Conservation (phyloP, 1,140 invertebrate genomes). For the Stratiolaelaps scimitus region DNA sequence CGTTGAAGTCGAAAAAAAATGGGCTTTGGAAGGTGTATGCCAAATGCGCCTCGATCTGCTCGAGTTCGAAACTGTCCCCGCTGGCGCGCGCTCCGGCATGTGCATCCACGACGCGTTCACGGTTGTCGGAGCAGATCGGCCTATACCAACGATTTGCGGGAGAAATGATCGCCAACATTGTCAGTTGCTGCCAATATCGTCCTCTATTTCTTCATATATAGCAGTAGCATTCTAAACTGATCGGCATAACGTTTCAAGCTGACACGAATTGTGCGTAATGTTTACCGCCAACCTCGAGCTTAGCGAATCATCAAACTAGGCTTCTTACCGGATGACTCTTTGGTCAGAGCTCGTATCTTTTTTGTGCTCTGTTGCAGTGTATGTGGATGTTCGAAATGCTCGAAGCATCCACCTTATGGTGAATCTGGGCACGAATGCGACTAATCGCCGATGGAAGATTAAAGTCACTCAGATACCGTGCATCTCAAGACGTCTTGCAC, state of each 20-base stretch:
- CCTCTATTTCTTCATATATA: no score
- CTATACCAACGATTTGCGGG: conserved; percentile 4
- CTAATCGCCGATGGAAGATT: conserved; percentile 10
- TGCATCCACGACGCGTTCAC: conserved; percentile 9
- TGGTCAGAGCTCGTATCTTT: background rate
- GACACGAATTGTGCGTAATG: no score
- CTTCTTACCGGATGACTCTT: conserved; percentile 2
- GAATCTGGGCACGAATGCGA: background rate
- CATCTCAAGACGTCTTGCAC: background rate
- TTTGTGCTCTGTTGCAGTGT: background rate
- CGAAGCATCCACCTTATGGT: background rate
- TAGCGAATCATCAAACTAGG: background rate
- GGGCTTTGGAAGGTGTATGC: background rate
- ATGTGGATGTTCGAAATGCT: conserved; percentile 9
- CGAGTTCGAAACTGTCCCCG: conserved; percentile 1
- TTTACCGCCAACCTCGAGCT: no score
- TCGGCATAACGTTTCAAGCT: no score
- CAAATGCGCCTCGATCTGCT: conserved; percentile 23
- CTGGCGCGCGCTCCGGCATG: background rate
- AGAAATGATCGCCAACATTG: conserved; percentile 4
- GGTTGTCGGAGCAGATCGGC: background rate
- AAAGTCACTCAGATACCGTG: conserved; percentile 6
- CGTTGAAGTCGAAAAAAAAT: conserved; percentile 15
- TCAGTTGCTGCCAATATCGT: background rate
- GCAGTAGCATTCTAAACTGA: no score